Conservation (phyloP, 2,113 vertebrate species). For the Thinocorus orbignyianus region DNA sequence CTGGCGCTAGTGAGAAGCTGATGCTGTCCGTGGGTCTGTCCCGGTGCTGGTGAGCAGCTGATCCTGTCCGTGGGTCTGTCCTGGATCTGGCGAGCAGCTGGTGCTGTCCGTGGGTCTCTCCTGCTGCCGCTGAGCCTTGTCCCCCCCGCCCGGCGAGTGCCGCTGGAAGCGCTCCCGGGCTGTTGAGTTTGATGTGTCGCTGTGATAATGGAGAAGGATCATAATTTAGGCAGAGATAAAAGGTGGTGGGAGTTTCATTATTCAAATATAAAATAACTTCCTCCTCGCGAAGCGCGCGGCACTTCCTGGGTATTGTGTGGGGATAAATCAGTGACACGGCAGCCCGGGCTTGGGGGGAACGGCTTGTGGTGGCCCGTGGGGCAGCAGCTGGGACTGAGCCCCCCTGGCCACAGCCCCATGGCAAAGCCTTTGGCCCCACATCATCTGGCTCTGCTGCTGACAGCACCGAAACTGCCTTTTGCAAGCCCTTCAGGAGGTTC, state of each 20-base stretch:
- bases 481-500: neutral
- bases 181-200: neutral
- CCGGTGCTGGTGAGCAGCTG: too few species aligned
- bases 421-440: neutral
- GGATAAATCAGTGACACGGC: neutral
- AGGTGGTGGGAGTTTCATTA: constrained; percentile 53
- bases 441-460: accelerated
- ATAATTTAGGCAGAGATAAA: neutral
- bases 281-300: neutral
- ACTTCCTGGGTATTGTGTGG: neutral
- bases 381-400: accelerated
- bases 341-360: accelerated
- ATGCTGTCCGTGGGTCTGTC: too few species aligned
- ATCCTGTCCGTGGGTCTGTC: too few species aligned
- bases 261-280: constrained; percentile 39
- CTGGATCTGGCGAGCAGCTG: too few species aligned
- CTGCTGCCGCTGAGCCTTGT: too few species aligned
- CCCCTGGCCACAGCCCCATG: accelerated
- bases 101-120: too few species aligned
- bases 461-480: accelerated
- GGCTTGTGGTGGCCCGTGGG: accelerated
- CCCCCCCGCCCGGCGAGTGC: accelerated
- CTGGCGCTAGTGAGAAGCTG: neutral
- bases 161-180: accelerated
- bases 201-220: neutral